These are phyloP conservation scores for Ciona savignyi DNA, from an alignment of 23 tunicate species.

Conservation along the genomic window DNA sequence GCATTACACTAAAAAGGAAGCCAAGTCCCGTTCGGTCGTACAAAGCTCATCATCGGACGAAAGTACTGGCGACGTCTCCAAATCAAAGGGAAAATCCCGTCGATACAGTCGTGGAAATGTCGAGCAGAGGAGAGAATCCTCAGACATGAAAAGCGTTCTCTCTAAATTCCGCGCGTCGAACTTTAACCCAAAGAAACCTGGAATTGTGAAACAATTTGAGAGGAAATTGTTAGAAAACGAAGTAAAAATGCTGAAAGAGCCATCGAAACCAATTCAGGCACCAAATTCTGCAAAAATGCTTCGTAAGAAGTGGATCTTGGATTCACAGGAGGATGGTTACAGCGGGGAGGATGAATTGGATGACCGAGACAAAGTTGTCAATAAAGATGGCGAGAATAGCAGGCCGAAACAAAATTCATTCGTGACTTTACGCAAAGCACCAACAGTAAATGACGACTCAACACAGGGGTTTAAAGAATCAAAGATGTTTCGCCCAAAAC, in stretches of 20 bases:
- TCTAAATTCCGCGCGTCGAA: conserved; percentile 46
- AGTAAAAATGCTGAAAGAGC: conserved; percentile 40
- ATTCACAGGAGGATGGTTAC: conserved; percentile 51
- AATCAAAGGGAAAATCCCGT: conserved; percentile 37
- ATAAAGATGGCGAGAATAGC: neutral
- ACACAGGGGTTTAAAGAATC: conserved; percentile 4
- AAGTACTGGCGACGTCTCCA: conserved; percentile 10
- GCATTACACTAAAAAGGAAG: neutral
- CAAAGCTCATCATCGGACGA: conserved; percentile 48
- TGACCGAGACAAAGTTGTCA: neutral
- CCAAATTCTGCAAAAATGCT: neutral
- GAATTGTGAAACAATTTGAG: conserved; percentile 70
- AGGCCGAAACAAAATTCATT: neutral
- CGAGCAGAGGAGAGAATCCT: conserved; percentile 36
- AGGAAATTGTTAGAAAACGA: conserved; percentile 66
- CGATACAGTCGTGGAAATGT: conserved; percentile 83
- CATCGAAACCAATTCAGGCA: neutral
- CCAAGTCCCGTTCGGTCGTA: neutral
- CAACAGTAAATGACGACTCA: neutral
- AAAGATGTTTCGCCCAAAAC: conserved; percentile 6
- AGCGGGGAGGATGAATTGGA: conserved; percentile 75
- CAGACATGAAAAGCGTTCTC: conserved; percentile 61
- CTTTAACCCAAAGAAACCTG: conserved; percentile 50
- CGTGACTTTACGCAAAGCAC: neutral
- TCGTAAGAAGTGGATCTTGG: neutral